Evolutionary conservation across 2,113 vertebrate species (phyloP), one percentile per base, ranked within the genome.

Genomic region (Austrofundulus limnaeus): DNA sequence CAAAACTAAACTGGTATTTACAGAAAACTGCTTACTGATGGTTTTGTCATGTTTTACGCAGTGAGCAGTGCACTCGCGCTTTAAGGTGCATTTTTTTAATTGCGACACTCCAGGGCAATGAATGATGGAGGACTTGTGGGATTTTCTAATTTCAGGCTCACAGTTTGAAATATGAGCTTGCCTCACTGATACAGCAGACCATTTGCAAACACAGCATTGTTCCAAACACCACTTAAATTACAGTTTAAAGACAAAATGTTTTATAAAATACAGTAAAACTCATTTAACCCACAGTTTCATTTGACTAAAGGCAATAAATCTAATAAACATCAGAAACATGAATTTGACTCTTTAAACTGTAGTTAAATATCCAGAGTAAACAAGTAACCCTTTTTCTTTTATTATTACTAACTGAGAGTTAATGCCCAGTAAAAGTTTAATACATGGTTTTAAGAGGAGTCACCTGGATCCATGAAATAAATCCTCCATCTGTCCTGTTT

Each of bases 51-150:
- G n/a, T 31, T 28, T 42, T 12, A 17, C 23, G 17, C 17, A 10
- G 43, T 20, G 37, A 25, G 17, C 41, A 25, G 66, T 31, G 45
- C 25, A 60, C 0, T 41, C 48, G 43, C 2, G 49, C 76, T 43
- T 46, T 5, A n/a, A 28, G 28, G 28, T 17, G 20, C 14, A 20
- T 74, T 59, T 53, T 46, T 68, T 64, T 55, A 71, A 67, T 77
- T 68, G 46, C 8, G 39, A 52, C 10, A 20, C 60, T 61, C 13
- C 8, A 1, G 58, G 25, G 20, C 39, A 25, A 12, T 21, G 34
- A 19, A 39, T 23, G n/a, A 28, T 38, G 48, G 38, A 54, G 41
- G 45, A 75, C 19, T 43, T 4, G n/a, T 5, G 63, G 59, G 66
- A 61, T 47, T 72, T 69, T 39, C 41, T 57, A 3, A 61, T 47